Evolutionary conservation across 2,797 vertebrate genomes (phyloP), one percentile per base, ranked within the genome.

Genomic region (Hippopotamyrus pictus): DNA sequence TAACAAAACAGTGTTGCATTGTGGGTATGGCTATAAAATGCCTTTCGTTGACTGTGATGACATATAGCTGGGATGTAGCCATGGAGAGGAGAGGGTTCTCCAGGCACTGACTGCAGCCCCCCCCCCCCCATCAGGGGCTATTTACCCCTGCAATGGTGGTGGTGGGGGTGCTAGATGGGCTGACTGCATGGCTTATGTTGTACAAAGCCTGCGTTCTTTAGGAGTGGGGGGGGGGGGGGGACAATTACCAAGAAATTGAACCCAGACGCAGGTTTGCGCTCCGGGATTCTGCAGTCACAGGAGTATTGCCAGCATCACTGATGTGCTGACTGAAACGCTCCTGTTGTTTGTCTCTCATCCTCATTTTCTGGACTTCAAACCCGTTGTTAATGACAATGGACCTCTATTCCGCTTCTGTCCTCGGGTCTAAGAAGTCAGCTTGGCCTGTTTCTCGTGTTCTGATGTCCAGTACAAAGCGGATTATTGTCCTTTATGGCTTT

Each of bases 171-270:
- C n/a, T 84, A 22, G 79, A 41, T 83, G 79, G 3, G 3, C 82
- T 84, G 44, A 84, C 82, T 84, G 82, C 82, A 84, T 25, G 37
- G 44, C 82, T 84, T 84, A 57, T 59, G 90, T 82, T 91, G 90
- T 90, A 91, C 89, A 92, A 91, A 89, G 88, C 57, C 86, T 44
- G 88, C 88, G 88, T 92, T 91, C 84, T 90, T 91, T 25, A 92
- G 88, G 88, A 87, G 87, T 82, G 51, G 44, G 25, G 5, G 19
- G 19, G 48, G 51, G 53, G 73, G 83, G 89, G 62, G 89, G 90
- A 90, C 54, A 44, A 57, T 69, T 37, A 53, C 25, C 19, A 69
- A 86, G 50, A 88, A 90, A 89, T 79, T 84, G 86, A 59, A 29
- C 54, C 89, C 90, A 91, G 90, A 69, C 79, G 5, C 82, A 89